Conservation (phyloP, 2,113 vertebrate genomes). For the Condylura cristata region DNA sequence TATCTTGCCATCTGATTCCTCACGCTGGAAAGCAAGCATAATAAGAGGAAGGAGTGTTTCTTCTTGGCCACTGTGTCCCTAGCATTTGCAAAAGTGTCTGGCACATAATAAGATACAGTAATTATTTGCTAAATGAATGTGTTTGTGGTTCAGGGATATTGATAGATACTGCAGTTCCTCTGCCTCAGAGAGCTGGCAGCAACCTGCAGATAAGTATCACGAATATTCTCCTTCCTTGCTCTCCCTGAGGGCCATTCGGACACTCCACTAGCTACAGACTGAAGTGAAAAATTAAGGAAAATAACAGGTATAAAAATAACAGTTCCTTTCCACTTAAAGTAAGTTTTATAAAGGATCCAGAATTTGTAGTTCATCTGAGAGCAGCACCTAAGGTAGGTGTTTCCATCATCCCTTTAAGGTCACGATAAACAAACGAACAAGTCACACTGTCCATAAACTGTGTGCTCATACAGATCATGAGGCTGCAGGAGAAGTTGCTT, state of each 20-base stretch:
- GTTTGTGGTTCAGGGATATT: background rate
- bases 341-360: background rate
- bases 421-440: background rate
- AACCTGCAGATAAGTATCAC: background rate
- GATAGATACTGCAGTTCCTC: background rate
- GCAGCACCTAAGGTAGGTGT: background rate
- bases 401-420: background rate
- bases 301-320: background rate
- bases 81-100: background rate
- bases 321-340: slow-evolving; percentile 11
- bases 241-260: background rate
- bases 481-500: background rate
- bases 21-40: background rate
- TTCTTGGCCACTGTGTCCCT: background rate
- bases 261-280: background rate
- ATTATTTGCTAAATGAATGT: background rate
- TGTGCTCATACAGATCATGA: background rate
- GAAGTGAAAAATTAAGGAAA: background rate
- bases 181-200: slow-evolving; percentile 23
- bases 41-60: background rate
- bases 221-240: background rate
- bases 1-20: background rate
- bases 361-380: background rate
- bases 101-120: background rate
- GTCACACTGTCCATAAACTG: background rate